phyloP scores from a whole-genome alignment of 2,113 vertebrate genomes.

The Hydropotes inermis region DNA sequence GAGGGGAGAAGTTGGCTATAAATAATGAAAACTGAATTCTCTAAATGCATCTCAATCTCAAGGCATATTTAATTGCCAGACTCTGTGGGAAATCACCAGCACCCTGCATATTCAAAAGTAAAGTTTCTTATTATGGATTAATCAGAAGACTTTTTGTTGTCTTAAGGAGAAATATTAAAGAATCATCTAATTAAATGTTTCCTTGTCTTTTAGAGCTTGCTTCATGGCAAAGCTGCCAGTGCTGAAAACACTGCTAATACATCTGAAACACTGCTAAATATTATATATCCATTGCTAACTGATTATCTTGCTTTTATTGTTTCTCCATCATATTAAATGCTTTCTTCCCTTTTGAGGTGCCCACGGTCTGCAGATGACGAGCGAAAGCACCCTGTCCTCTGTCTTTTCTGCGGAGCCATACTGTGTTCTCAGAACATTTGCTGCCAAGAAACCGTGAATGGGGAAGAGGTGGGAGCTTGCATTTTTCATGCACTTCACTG shows the following conservation, averaged over 20 bases:
- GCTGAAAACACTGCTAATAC: neutral
- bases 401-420: slow-evolving; percentile 95
- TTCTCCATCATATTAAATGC: neutral
- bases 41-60: neutral
- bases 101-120: slow-evolving; percentile 6
- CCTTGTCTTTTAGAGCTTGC: slow-evolving; percentile 19
- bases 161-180: neutral
- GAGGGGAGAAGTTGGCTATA: neutral
- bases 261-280: neutral
- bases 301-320: neutral
- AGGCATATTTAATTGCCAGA: neutral
- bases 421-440: slow-evolving; percentile 95
- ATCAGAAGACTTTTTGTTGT: neutral
- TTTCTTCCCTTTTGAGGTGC: slow-evolving; percentile 84
- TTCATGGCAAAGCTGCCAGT: neutral
- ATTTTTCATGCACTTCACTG: slow-evolving; percentile 93
- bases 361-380: slow-evolving; percentile 94
- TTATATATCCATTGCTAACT: neutral
- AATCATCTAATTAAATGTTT: neutral
- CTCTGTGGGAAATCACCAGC: neutral
- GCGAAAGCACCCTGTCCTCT: slow-evolving; percentile 93
- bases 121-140: slow-evolving; percentile 26
- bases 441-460: slow-evolving; percentile 92
- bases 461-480: slow-evolving; percentile 94
- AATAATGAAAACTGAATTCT: neutral